phyloP scores from a whole-genome alignment of 2,888 invertebrate genomes.

The Malthinus seriepunctatus region DNA sequence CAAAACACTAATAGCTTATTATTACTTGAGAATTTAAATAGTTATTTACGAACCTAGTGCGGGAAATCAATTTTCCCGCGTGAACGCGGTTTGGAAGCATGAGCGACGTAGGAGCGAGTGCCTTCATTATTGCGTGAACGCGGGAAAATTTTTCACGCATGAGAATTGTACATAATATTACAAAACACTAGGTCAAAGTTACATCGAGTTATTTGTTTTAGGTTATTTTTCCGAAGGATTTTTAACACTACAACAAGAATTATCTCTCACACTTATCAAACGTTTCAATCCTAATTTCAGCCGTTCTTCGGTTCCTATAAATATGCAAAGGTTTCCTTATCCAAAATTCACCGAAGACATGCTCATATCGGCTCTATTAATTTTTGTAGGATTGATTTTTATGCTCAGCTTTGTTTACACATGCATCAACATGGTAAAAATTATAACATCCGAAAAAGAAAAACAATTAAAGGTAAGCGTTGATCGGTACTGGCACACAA shows the following conservation, averaged over 20 bases:
- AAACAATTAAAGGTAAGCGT: conserved; percentile 67
- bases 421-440: conserved; percentile 76
- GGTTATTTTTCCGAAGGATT: conserved; percentile 70
- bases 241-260: conserved; percentile 63
- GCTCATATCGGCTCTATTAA: conserved; percentile 66
- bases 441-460: conserved; percentile 76
- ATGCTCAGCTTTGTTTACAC: conserved; percentile 81
- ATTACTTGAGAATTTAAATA: no score
- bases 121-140: no score
- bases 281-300: neutral
- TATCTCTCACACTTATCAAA: conserved; percentile 42
- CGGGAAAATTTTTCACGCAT: no score
- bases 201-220: no score
- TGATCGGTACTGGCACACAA: neutral
- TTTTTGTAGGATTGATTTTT: conserved; percentile 74
- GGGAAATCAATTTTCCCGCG: no score
- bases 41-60: no score
- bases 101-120: no score
- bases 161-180: no score
- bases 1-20: no score
- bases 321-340: conserved; percentile 72
- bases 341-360: conserved; percentile 70
- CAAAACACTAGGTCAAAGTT: no score
- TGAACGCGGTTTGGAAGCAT: no score
- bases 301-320: conserved; percentile 40